These are phyloP conservation scores for Oryzias melastigma DNA, from an alignment of 2,113 vertebrate genomes.

Conservation along the genomic window DNA sequence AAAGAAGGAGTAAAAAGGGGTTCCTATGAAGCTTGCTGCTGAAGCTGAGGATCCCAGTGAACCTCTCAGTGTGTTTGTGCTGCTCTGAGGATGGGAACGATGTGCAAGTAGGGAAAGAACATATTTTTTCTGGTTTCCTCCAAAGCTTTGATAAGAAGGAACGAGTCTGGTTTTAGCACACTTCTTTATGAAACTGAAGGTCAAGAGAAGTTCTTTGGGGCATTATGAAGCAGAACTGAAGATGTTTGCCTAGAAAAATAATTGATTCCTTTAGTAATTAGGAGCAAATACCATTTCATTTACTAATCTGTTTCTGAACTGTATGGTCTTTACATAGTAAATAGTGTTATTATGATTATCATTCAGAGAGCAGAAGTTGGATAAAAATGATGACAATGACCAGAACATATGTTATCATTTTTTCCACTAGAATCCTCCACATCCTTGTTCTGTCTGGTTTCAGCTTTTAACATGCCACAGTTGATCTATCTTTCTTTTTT, in stretches of 20 bases:
- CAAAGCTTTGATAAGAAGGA: too few relatives aligned
- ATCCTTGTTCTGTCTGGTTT: conserved; percentile 18
- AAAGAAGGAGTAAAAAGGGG: neutral
- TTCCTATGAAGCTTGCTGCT: conserved; percentile 50
- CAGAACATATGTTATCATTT: conserved; percentile 5
- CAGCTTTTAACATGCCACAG: conserved; percentile 12
- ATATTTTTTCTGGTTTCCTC: neutral
- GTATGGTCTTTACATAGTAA: too few relatives aligned
- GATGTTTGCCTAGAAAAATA: too few relatives aligned
- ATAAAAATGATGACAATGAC: conserved; percentile 1
- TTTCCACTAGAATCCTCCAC: conserved; percentile 18
- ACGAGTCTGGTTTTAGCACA: too few relatives aligned
- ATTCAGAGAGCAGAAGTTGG: too few relatives aligned
- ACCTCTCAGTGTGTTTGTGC: conserved; percentile 1
- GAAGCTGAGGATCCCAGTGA: conserved; percentile 48
- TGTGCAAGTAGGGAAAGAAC: conserved; percentile 29
- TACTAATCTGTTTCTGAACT: conserved; percentile 4
- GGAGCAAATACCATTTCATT: neutral
- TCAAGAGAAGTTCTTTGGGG: too few relatives aligned
- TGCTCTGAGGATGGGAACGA: neutral
- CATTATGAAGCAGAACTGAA: too few relatives aligned
- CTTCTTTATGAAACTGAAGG: too few relatives aligned
- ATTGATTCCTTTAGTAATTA: neutral
- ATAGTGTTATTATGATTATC: neutral
- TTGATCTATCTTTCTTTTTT: neutral